Conservation (phyloP, 2,888 invertebrate species). For the Eumacrocentrus americanus region DNA sequence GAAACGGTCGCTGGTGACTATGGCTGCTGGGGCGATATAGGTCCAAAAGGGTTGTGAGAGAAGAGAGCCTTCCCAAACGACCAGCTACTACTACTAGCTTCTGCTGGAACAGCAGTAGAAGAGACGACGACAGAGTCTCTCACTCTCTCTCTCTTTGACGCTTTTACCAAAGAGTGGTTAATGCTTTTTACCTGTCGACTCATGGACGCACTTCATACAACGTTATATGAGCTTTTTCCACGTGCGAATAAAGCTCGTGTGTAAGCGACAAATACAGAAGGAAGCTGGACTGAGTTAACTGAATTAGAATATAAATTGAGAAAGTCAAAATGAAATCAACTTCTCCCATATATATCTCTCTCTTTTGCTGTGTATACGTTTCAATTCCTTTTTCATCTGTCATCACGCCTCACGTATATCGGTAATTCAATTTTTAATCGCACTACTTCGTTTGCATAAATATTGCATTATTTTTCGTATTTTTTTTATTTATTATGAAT, state of each 20-base stretch:
- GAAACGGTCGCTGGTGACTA: background rate
- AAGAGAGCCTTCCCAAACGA: constrained; percentile 4
- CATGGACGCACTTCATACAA: background rate
- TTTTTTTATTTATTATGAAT: constrained; percentile 15
- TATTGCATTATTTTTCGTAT: constrained; percentile 9
- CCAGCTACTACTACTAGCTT: background rate
- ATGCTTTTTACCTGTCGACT: constrained; percentile 21
- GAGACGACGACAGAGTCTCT: background rate
- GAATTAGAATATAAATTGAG: constrained; percentile 42
- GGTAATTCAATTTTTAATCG: constrained; percentile 42
- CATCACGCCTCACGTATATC: constrained; percentile 30
- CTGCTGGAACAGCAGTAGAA: background rate
- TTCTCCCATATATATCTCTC: background rate
- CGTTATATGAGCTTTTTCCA: background rate
- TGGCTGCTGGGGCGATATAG: background rate
- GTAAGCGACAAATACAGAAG: background rate
- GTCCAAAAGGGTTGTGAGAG: background rate
- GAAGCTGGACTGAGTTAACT: constrained; percentile 29
- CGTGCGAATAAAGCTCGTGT: background rate
- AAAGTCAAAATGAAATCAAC: constrained; percentile 25
- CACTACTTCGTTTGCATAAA: constrained; percentile 33
- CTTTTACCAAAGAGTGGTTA: constrained; percentile 15
- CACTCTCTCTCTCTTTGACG: too few relatives aligned
- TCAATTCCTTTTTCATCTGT: background rate
- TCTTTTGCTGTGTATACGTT: background rate